Percentiles rank a stretch among this genome's conserved stretches.
These are phyloP conservation scores for Erythrocebus patas DNA, from an alignment of 2,113 vertebrate species.

Conservation along the genomic window DNA sequence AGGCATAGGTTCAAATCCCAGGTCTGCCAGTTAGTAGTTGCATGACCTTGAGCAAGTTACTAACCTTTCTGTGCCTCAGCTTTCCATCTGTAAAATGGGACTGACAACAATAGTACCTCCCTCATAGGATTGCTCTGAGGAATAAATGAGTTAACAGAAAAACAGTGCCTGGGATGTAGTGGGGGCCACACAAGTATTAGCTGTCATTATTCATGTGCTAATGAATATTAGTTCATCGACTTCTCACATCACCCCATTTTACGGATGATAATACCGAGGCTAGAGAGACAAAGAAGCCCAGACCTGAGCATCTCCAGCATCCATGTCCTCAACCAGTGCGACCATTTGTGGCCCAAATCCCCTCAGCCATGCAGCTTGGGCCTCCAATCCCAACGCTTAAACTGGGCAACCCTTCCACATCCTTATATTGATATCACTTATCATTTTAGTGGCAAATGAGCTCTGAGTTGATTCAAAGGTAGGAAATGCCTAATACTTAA, in stretches of 20 bases:
- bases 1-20: neutral
- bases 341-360: neutral
- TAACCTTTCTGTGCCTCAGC: neutral
- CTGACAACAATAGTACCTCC: neutral
- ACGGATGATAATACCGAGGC: neutral
- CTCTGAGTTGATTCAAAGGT: neutral
- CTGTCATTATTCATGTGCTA: neutral
- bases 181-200: neutral
- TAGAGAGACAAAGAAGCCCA: neutral
- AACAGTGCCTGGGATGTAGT: neutral
- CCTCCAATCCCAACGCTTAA: neutral
- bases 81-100: neutral
- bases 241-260: neutral
- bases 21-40: neutral
- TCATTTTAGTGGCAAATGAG: neutral
- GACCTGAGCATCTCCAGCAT: neutral
- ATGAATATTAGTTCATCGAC: neutral
- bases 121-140: neutral
- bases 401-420: neutral
- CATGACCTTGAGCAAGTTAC: neutral
- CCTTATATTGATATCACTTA: neutral
- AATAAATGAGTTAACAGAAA: neutral
- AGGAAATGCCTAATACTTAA: slow-evolving; percentile 7
- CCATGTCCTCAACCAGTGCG: neutral
- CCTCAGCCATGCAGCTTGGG: neutral